Conservation (phyloP, 2,888 invertebrate species). For the Andrena hattorfiana region DNA sequence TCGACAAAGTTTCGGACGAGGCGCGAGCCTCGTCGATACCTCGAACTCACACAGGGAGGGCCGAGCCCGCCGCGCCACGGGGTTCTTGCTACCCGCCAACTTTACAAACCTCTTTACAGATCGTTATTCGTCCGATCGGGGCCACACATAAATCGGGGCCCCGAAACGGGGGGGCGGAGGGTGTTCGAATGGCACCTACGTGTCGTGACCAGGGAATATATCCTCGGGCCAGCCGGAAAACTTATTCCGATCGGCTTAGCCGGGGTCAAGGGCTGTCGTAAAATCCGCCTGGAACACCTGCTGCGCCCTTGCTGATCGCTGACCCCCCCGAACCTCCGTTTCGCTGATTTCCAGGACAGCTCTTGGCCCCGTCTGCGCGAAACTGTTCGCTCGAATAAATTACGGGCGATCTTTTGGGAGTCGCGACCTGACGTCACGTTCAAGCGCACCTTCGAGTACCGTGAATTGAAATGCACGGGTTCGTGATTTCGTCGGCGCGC, state of each 20-base stretch:
- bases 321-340: constrained; percentile 38
- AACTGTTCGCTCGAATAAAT: constrained; percentile 1
- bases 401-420: constrained; percentile 11
- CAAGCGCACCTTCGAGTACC: no score
- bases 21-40: constrained; percentile 59
- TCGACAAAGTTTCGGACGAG: constrained; percentile 66
- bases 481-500: no score
- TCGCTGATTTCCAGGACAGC: constrained; percentile 49
- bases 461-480: no score
- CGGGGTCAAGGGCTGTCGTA: constrained; percentile 80
- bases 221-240: constrained; percentile 68
- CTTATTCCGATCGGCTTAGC: constrained; percentile 76
- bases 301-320: constrained; percentile 66
- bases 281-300: constrained; percentile 80
- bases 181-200: constrained; percentile 40
- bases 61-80: constrained; percentile 75
- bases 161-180: constrained; percentile 19
- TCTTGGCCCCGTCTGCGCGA: not conserved
- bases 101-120: constrained; percentile 84
- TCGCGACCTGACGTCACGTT: not conserved
- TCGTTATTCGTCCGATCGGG: constrained; percentile 82
- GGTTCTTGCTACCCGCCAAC: constrained; percentile 82
- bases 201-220: constrained; percentile 57
- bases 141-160: constrained; percentile 82
- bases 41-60: constrained; percentile 74